Evolutionary conservation across 2,888 invertebrate species (phyloP).

Genomic region (Parelbella ahira): DNA sequence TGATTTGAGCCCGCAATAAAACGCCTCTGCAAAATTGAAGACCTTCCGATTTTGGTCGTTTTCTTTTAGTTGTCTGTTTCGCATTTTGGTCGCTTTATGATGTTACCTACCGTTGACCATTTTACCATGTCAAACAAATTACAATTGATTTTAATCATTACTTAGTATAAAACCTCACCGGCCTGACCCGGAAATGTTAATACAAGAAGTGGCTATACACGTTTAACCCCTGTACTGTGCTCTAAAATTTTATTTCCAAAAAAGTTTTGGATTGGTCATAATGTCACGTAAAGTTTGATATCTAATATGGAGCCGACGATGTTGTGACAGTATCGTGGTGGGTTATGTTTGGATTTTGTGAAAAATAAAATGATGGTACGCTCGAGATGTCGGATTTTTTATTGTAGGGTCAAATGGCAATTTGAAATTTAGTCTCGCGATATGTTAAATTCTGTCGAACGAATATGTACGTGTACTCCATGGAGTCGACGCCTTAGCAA

Average conservation of each 20-base stretch:
- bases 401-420: conserved; percentile 42
- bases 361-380: conserved; percentile 40
- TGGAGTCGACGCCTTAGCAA: conserved; percentile 25
- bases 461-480: too few species aligned
- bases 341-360: conserved; percentile 36
- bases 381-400: conserved; percentile 42
- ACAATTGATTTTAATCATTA: conserved; percentile 3
- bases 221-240: conserved; percentile 39
- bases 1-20: conserved; percentile 28
- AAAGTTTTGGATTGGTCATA: conserved; percentile 36
- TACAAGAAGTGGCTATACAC: conserved; percentile 23
- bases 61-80: conserved; percentile 17
- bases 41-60: conserved; percentile 1
- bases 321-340: conserved; percentile 45
- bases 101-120: conserved; percentile 18
- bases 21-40: conserved; percentile 25
- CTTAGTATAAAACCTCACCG: conserved; percentile 25
- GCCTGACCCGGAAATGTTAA: conserved; percentile 34
- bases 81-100: conserved; percentile 16
- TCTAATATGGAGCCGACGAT: conserved; percentile 45
- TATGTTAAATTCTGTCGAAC: conserved; percentile 13
- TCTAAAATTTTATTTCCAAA: conserved; percentile 46
- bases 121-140: conserved; percentile 10
- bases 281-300: conserved; percentile 45
- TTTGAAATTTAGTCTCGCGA: conserved; percentile 12